Evolutionary conservation across 2,797 vertebrate species (phyloP).

Genomic region (Microchirus variegatus): DNA sequence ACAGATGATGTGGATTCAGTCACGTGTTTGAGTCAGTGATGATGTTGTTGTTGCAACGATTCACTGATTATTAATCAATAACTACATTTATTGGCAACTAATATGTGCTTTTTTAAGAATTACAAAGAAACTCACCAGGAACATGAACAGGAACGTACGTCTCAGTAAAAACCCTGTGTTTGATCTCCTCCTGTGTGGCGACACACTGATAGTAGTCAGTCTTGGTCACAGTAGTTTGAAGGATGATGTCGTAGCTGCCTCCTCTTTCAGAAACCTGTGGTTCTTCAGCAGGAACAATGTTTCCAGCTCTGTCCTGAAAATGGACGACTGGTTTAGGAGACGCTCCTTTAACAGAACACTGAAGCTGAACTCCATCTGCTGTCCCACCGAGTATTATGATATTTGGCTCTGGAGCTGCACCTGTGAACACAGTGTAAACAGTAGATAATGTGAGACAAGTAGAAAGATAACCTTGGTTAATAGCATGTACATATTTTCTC

Average conservation of each 20-base stretch:
- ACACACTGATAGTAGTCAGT: conserved; percentile 1
- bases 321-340: not conserved
- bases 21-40: no score
- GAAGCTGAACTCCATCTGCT: no score
- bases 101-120: no score
- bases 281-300: not conserved
- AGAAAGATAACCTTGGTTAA: no score
- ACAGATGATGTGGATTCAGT: no score
- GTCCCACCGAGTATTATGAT: rapidly evolving
- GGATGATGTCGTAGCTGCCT: not conserved
- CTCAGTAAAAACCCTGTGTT: not conserved
- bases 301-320: conserved; percentile 10
- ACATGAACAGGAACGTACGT: no score
- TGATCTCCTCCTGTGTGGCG: conserved; percentile 2
- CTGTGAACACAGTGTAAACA: conserved; percentile 9
- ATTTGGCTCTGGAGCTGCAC: rapidly evolving
- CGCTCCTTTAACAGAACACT: not conserved
- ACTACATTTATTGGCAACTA: no score
- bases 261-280: not conserved
- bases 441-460: no score
- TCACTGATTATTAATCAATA: no score
- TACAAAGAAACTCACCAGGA: conserved; percentile 17
- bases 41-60: no score
- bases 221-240: conserved; percentile 1
- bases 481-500: no score